A percentile compares a stretch with the other conserved stretches of the same genome.
Evolutionary conservation across 30 jellyfish, hydroid and myxozoan species (phyloP).

Genomic region (Hydra vulgaris): DNA sequence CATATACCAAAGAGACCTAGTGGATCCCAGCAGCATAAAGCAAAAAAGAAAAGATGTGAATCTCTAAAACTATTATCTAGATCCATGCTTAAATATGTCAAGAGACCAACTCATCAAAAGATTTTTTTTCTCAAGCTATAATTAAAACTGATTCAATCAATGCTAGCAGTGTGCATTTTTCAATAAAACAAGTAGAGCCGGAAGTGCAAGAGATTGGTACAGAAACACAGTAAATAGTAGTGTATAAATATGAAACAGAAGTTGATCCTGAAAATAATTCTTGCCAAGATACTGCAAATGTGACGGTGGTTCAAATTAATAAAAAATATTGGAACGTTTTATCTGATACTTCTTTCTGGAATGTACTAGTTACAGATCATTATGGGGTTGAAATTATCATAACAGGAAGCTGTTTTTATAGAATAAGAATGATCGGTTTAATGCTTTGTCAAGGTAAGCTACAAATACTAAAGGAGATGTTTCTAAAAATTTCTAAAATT

Average conservation of each 20-base stretch:
- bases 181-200: neutral
- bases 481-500: too few relatives aligned
- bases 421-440: neutral
- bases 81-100: too few relatives aligned
- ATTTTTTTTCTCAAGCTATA: neutral
- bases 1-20: too few relatives aligned
- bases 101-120: neutral
- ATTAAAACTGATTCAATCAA: neutral
- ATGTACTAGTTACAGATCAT: neutral
- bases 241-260: neutral
- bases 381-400: neutral
- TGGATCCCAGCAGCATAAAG: too few relatives aligned
- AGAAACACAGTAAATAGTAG: neutral
- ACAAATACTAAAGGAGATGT: neutral
- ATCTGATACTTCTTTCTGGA: neutral
- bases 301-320: neutral
- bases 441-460: neutral
- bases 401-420: neutral
- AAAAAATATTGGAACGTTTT: neutral
- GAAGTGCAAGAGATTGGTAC: neutral
- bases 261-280: neutral
- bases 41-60: too few relatives aligned
- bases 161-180: neutral
- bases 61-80: too few relatives aligned
- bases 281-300: neutral